Percentiles rank a stretch among this genome's conserved stretches.
phyloP scores from a whole-genome alignment of 1,140 invertebrate genomes.

The Batillaria attramentaria region DNA sequence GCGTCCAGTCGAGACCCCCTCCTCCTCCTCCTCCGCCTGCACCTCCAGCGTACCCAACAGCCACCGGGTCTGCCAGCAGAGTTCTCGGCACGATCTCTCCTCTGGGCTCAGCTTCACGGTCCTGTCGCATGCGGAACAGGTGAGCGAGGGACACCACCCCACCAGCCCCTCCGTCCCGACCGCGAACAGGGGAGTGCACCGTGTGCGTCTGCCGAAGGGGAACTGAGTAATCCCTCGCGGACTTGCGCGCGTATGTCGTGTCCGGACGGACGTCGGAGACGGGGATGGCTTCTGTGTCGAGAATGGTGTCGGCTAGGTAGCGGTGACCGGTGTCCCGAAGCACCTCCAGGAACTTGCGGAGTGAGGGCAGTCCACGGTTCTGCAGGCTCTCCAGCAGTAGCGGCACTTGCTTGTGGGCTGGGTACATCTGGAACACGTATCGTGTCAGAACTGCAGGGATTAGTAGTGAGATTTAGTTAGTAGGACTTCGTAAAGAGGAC shows the following conservation, averaged over 20 bases:
- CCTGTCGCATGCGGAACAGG: constrained; percentile 30
- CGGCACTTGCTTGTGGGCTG: constrained; percentile 34
- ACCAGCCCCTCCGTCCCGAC: neutral
- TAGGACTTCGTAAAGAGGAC: too few relatives aligned
- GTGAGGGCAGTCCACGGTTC: constrained; percentile 29
- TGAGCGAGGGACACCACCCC: constrained; percentile 4
- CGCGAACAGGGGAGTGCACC: neutral
- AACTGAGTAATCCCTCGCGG: neutral
- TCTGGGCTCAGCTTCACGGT: constrained; percentile 8
- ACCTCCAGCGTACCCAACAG: neutral
- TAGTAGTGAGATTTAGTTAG: neutral
- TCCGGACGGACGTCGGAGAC: constrained; percentile 4
- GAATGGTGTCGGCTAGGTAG: constrained; percentile 40
- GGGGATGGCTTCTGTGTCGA: constrained; percentile 42
- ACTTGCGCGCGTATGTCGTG: neutral
- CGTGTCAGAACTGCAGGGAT: neutral
- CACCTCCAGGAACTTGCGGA: constrained; percentile 45
- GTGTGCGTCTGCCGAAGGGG: neutral
- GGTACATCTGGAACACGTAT: constrained; percentile 20
- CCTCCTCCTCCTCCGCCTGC: neutral
- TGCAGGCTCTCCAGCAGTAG: constrained; percentile 33
- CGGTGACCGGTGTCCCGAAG: constrained; percentile 39
- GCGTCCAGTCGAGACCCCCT: neutral
- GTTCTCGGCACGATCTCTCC: constrained; percentile 32
- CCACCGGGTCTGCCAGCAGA: constrained; percentile 25